These are phyloP conservation scores for Actinostola sp. DNA, from an alignment of 92 coral and sea anemone genomes.

Conservation along the genomic window DNA sequence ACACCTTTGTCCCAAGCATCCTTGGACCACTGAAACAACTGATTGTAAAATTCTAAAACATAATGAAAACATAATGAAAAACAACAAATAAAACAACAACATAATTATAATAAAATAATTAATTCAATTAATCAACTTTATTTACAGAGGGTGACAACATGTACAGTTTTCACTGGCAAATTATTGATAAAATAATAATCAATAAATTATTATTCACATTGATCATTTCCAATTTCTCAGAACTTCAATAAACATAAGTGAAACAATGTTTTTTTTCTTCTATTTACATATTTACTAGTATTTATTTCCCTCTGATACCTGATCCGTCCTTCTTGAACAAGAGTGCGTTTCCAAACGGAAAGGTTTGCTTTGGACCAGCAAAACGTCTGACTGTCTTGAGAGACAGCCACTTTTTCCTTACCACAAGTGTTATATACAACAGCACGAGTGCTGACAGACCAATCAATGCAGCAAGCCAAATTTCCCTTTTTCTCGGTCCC, in stretches of 20 bases:
- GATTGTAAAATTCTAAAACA: constrained; percentile 32
- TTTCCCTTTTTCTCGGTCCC: no score
- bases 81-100: no score
- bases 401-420: constrained; percentile 14
- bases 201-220: no score
- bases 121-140: neutral
- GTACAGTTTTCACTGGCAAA: no score
- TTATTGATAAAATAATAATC: no score
- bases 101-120: no score
- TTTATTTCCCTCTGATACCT: constrained; percentile 14
- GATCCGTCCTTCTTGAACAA: constrained; percentile 22
- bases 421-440: neutral
- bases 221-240: no score
- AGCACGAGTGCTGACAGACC: no score
- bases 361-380: constrained; percentile 35
- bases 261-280: neutral
- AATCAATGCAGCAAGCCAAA: no score
- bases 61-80: no score
- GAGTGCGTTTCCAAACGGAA: constrained; percentile 38
- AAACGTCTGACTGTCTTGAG: constrained; percentile 5
- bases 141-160: no score
- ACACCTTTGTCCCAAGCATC: constrained; percentile 28
- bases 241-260: neutral
- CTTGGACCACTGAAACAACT: constrained; percentile 30
- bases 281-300: neutral